Evolutionary conservation across 2,888 invertebrate species (phyloP), one percentile per base, ranked within the genome.

Genomic region (Mesorhabditis sp.): DNA sequence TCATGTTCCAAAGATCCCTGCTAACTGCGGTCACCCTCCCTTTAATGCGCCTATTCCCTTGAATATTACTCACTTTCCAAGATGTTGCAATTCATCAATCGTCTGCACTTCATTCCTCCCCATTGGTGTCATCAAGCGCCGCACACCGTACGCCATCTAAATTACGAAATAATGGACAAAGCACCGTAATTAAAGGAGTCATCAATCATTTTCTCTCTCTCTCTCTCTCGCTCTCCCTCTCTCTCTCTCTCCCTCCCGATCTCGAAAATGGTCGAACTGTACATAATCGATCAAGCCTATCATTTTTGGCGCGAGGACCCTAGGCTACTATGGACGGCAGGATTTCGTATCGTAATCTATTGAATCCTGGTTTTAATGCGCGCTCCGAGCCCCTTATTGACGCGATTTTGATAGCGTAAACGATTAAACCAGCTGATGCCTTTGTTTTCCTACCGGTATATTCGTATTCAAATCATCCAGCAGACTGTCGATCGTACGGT

Each of bases 391-490:
- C n/a, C n/a, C n/a, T 50, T 50, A 50, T 13, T 28, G 28, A 28
- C 1, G 2, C 28, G 28, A 28, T 28, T 28, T 28, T 28, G 1
- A 28, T 28, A 28, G 28, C 28, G 28, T 28, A 2, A 28, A 28
- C 28, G 28, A 28, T 28, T 28, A 28, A 2, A 28, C 28, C 28
- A 1, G 28, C 28, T 2, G 2, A 28, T 28, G 1, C 28, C 28
- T 2, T 28, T 2, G 28, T 28, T 28, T 28, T n/a, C 13, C 70
- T 43, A 77, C 69, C 67, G 72, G 76, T 42, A 85, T 81, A 44
- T 70, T 75, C 13, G 72, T 70, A 72, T 83, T 86, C 67, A 85
- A 73, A 10, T 82, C 82, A 68, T 85, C 85, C 75, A 85, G 70
- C 63, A 85, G 68, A 50, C 80, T 76, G 67, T 83, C 79, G 71